phyloP scores from a whole-genome alignment of 1,140 invertebrate genomes.

The Rhopalosiphum padi region DNA sequence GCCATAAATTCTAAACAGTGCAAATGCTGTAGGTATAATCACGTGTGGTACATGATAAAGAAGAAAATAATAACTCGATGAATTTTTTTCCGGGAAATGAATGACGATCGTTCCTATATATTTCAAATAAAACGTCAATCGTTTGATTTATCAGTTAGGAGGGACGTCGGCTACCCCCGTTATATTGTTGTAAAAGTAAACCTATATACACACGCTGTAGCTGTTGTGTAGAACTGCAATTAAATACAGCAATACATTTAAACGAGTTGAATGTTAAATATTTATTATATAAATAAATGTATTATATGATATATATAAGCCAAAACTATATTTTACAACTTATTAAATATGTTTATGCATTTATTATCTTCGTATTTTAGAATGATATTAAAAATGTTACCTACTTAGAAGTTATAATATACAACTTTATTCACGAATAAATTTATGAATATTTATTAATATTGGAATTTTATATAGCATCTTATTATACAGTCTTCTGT shows the following conservation, averaged over 20 bases:
- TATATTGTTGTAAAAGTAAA: neutral
- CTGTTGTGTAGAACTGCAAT: neutral
- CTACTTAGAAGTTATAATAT: neutral
- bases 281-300: neutral
- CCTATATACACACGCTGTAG: neutral
- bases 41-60: neutral
- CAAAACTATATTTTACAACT: neutral
- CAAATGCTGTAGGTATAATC: neutral
- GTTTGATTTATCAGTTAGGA: constrained; percentile 24
- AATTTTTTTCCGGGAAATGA: neutral
- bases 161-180: neutral
- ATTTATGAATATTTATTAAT: neutral
- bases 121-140: constrained; percentile 13
- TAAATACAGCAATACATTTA: neutral
- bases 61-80: constrained; percentile 21
- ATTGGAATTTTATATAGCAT: neutral
- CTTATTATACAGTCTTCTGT: neutral
- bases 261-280: neutral
- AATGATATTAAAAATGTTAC: neutral
- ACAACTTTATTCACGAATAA: neutral
- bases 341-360: neutral
- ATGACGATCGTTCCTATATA: neutral
- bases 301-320: neutral
- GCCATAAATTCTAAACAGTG: constrained; percentile 10
- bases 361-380: neutral